Conservation (phyloP, 2,113 vertebrate genomes). For the Halcyon malimbica region DNA sequence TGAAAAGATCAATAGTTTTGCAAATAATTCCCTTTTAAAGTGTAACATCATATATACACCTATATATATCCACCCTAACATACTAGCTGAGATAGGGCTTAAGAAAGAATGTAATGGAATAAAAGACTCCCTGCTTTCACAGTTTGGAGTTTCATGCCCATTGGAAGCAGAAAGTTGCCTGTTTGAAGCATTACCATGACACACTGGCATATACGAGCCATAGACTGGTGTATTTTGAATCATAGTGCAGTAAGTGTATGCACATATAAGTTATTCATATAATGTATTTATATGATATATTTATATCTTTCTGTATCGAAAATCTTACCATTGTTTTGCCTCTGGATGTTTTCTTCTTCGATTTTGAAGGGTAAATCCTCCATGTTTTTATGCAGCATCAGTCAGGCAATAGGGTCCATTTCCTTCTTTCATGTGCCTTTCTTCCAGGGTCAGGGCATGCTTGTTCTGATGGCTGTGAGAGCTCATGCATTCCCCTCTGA, state of each 20-base stretch:
- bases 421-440: not conserved
- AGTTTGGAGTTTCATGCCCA: not conserved
- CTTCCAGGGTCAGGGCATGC: not conserved
- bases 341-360: not conserved
- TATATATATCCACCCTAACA: not conserved
- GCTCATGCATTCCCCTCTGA: accelerated
- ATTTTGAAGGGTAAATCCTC: not conserved
- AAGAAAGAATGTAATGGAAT: not conserved
- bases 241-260: not conserved
- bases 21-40: not conserved
- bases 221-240: not conserved
- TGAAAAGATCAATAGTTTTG: not conserved
- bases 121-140: not conserved
- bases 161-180: not conserved
- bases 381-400: not conserved
- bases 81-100: not conserved
- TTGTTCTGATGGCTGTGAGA: not conserved
- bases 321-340: not conserved
- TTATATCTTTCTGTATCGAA: not conserved
- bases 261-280: not conserved
- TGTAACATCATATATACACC: not conserved
- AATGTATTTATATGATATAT: not conserved
- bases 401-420: not conserved
- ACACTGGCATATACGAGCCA: not conserved
- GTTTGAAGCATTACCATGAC: not conserved